These are phyloP conservation scores for Onychostoma macrolepis DNA, from an alignment of 2,113 vertebrate genomes.

Conservation along the genomic window DNA sequence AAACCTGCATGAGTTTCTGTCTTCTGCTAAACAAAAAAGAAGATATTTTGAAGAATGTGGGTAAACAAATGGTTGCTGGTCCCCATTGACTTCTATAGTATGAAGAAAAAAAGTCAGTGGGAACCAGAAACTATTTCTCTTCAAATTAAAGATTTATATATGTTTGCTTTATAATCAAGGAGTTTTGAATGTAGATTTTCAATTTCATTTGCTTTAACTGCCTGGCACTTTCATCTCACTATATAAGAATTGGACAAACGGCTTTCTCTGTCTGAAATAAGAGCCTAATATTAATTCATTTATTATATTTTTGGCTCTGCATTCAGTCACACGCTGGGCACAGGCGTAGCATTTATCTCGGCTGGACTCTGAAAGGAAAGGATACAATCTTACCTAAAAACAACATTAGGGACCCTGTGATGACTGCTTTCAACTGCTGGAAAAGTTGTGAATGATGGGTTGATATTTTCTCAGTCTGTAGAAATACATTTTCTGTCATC, in stretches of 20 bases:
- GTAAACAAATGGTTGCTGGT: not conserved
- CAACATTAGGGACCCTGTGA: constrained; percentile 1
- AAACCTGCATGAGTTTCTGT: not conserved
- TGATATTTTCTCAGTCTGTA: constrained; percentile 6
- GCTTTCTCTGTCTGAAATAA: not conserved
- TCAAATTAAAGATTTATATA: not conserved
- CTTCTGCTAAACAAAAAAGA: not conserved
- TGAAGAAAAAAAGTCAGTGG: no score
- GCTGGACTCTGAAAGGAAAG: not conserved
- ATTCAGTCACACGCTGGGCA: not conserved
- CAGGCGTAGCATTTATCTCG: constrained; percentile 1
- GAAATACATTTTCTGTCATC: not conserved
- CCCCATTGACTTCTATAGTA: no score
- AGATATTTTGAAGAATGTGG: not conserved
- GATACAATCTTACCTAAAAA: not conserved
- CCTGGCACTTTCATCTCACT: not conserved
- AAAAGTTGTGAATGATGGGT: not conserved
- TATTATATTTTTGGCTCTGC: not conserved
- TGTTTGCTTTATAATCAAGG: not conserved
- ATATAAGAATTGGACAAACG: not conserved
- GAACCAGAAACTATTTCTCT: not conserved
- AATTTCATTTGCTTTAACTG: not conserved
- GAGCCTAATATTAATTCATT: constrained; percentile 7
- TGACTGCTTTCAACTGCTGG: not conserved
- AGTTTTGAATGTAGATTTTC: not conserved